These are phyloP conservation scores for Cephonodes hylas DNA, from an alignment of 2,888 invertebrate genomes.

Conservation along the genomic window DNA sequence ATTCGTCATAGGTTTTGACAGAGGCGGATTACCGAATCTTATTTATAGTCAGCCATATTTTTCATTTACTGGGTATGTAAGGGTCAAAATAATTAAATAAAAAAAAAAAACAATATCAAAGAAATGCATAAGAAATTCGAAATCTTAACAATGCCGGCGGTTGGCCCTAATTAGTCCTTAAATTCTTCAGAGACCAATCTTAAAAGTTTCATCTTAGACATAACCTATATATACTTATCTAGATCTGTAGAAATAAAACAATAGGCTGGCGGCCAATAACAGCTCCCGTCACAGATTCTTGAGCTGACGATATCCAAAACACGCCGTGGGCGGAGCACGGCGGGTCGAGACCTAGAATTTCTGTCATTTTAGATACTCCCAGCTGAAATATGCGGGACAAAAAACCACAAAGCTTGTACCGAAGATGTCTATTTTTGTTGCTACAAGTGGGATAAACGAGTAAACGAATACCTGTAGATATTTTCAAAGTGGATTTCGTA, in stretches of 20 bases:
- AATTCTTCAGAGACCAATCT: background rate
- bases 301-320: constrained; percentile 26
- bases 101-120: no score
- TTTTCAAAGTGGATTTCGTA: no score
- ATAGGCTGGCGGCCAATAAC: constrained; percentile 36
- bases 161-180: background rate
- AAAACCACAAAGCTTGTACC: background rate
- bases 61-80: no score
- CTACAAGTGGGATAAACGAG: no score
- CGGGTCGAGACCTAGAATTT: constrained; percentile 34
- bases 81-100: no score
- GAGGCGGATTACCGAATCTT: no score
- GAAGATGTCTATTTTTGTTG: no score
- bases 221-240: background rate
- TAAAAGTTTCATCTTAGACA: background rate
- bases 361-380: constrained; percentile 23
- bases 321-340: constrained; percentile 28
- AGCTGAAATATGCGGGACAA: background rate
- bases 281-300: constrained; percentile 40
- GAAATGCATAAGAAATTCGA: no score
- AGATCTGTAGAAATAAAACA: background rate
- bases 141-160: no score
- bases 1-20: no score
- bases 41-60: no score
- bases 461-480: no score